phyloP scores from a whole-genome alignment of 2,888 invertebrate genomes.

The Pyrocoelia pectoralis region DNA sequence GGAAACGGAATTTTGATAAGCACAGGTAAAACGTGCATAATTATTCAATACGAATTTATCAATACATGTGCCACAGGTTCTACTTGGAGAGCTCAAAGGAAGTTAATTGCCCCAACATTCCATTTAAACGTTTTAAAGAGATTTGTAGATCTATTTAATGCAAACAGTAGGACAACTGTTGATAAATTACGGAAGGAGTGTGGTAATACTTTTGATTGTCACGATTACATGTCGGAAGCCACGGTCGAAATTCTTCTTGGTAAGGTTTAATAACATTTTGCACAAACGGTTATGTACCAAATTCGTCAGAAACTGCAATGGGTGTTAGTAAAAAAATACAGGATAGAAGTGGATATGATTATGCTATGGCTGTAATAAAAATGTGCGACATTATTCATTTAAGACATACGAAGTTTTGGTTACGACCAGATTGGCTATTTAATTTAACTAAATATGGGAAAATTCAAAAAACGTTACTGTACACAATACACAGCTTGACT shows the following conservation, averaged over 20 bases:
- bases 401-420: constrained; percentile 81
- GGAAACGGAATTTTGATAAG: constrained; percentile 84
- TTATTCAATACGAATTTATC: no score
- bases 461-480: constrained; percentile 76
- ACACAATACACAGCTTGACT: constrained; percentile 81
- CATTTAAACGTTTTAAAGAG: constrained; percentile 86
- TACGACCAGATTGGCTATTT: constrained; percentile 80
- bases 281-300: no score
- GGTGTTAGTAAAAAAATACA: constrained; percentile 85
- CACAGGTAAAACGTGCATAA: no score
- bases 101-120: constrained; percentile 87
- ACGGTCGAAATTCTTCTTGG: constrained; percentile 77
- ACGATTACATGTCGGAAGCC: constrained; percentile 85
- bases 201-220: constrained; percentile 77
- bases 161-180: constrained; percentile 79
- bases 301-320: constrained; percentile 79
- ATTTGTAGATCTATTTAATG: constrained; percentile 85
- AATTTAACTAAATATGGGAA: constrained; percentile 78
- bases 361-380: constrained; percentile 89
- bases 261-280: no score
- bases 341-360: constrained; percentile 82
- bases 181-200: constrained; percentile 74
- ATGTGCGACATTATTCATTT: constrained; percentile 87
- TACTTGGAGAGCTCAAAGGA: constrained; percentile 80
- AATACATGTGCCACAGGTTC: neutral